Conservation (phyloP, 35 echinoderm and acorn worm species). For the Ophioderma brevispina region DNA sequence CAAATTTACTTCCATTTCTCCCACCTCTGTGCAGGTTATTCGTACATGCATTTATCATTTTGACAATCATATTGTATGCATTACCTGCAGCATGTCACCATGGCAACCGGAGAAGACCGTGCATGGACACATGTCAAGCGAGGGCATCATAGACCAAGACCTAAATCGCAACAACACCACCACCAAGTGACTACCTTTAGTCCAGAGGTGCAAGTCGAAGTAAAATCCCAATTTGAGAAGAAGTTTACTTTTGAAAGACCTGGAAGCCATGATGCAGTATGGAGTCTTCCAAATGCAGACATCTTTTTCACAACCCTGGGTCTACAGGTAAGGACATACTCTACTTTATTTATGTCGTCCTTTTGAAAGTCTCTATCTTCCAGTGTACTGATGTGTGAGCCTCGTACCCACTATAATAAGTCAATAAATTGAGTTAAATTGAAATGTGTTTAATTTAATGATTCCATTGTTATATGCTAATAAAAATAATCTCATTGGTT, state of each 20-base stretch:
- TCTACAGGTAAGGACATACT: not conserved
- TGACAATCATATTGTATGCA: no score
- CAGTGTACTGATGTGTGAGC: no score
- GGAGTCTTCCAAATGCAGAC: slow-evolving; percentile 22
- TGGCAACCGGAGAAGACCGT: not conserved
- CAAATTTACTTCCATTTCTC: no score
- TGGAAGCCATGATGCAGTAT: not conserved
- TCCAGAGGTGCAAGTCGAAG: not conserved
- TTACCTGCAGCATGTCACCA: not conserved
- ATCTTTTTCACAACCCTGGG: slow-evolving; percentile 9
- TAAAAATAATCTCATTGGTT: no score
- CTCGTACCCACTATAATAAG: no score
- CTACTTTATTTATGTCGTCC: no score
- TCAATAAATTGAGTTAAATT: no score
- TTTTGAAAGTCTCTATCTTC: no score
- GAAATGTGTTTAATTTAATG: no score
- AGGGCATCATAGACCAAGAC: not conserved
- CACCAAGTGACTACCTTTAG: not conserved
- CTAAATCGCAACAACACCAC: not conserved
- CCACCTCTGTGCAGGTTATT: no score
- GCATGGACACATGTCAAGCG: not conserved
- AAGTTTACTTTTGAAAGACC: slow-evolving; percentile 28
- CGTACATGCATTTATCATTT: no score
- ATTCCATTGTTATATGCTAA: no score
- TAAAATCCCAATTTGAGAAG: slow-evolving; percentile 25